Evolutionary conservation across 2,888 invertebrate genomes (phyloP).

Genomic region (Dendrolimus houi): DNA sequence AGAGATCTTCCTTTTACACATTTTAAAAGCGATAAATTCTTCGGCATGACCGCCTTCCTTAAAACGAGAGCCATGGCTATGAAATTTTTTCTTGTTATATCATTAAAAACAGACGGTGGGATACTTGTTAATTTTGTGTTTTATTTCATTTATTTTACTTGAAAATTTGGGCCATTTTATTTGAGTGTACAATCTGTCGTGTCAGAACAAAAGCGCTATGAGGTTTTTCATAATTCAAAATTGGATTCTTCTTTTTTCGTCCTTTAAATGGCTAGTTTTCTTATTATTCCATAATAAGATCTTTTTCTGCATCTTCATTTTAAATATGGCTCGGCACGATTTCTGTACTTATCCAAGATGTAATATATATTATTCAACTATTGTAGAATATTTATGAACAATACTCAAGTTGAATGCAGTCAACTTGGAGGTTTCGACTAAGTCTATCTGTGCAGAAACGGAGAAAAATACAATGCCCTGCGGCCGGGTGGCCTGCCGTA

Average conservation of each 20-base stretch:
- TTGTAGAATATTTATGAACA: too few species aligned
- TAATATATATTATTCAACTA: too few species aligned
- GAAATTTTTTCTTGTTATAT: constrained; percentile 9
- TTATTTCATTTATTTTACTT: constrained; percentile 33
- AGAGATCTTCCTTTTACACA: constrained; percentile 46
- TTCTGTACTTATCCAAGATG: too few species aligned
- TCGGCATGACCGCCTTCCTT: constrained; percentile 49
- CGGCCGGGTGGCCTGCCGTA: too few species aligned
- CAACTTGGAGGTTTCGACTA: too few species aligned
- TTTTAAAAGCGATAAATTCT: constrained; percentile 49
- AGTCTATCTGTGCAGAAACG: too few species aligned
- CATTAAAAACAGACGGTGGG: constrained; percentile 1
- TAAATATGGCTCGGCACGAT: too few species aligned
- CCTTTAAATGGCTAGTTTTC: constrained; percentile 3
- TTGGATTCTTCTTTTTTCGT: constrained; percentile 30
- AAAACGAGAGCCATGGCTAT: constrained; percentile 54
- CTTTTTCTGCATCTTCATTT: too few species aligned
- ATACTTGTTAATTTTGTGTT: constrained; percentile 31
- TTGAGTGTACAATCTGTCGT: constrained; percentile 24
- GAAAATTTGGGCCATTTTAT: constrained; percentile 56
- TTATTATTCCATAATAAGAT: too few species aligned
- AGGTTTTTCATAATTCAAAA: constrained; percentile 19
- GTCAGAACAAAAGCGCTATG: constrained; percentile 30
- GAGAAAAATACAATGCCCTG: too few species aligned
- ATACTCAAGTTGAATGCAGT: too few species aligned